A percentile compares a stretch with the other conserved stretches of the same genome.
Evolutionary conservation across 2,888 invertebrate species (phyloP).

Genomic region (Alloplasta piceator): DNA sequence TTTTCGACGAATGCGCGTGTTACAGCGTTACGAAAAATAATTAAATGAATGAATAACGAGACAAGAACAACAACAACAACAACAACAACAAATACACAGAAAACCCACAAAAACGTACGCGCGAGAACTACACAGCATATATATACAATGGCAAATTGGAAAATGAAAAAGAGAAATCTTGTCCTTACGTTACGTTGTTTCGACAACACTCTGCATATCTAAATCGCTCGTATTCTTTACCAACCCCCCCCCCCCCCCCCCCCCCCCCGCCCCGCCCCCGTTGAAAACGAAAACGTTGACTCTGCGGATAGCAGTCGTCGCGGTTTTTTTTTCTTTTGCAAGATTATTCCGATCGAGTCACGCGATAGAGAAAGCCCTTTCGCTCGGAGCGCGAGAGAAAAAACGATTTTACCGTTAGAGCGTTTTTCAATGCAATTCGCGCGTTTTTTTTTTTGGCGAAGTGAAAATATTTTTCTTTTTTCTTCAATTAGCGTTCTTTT

Average conservation of each 20-base stretch:
- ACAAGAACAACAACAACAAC: constrained; percentile 35
- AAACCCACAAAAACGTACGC: constrained; percentile 25
- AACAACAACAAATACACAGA: constrained; percentile 34
- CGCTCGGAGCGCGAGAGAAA: constrained; percentile 9
- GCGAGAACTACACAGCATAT: constrained; percentile 29
- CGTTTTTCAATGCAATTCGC: constrained; percentile 13
- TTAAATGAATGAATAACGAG: constrained; percentile 25
- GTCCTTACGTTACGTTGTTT: constrained; percentile 63
- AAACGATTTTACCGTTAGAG: constrained; percentile 35
- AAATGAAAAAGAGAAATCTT: constrained; percentile 54
- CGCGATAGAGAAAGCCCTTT: constrained; percentile 9
- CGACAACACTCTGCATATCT: constrained; percentile 65
- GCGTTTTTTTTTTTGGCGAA: constrained; percentile 30
- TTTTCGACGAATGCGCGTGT: constrained; percentile 47
- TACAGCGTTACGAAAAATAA: constrained; percentile 25
- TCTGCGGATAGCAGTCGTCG: constrained; percentile 20
- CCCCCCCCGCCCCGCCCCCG: constrained; percentile 7
- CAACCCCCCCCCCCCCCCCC: constrained; percentile 22
- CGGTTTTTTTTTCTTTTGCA: constrained; percentile 24
- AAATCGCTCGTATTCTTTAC: constrained; percentile 65
- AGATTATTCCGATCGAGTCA: constrained; percentile 37
- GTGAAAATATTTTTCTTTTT: constrained; percentile 26
- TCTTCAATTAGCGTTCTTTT: constrained; percentile 19
- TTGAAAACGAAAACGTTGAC: constrained; percentile 38
- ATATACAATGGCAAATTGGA: constrained; percentile 25